Evolutionary conservation across 2,113 vertebrate species (phyloP), one percentile per base, ranked within the genome.

Genomic region (Octodon degus): DNA sequence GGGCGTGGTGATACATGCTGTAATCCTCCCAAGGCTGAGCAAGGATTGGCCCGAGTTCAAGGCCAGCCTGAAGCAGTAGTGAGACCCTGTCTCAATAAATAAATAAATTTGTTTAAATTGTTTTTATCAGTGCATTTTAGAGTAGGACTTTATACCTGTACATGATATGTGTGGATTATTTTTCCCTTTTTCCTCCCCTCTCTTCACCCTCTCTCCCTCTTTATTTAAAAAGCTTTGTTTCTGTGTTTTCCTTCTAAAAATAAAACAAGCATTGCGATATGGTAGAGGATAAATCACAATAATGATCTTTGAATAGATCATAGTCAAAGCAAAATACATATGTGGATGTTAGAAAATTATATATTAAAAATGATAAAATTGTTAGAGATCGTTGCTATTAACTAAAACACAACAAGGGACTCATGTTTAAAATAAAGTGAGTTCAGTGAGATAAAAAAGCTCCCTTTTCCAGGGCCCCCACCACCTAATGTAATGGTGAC

Each of bases 361-460:
- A n/a, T 89, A 30, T 70, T 79, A 60, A 94, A 88, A 74, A 79
- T 76, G 22, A 25, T 94, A 58, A 93, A 74, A 60, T 37, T 81
- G 14, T 89, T 63, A 58, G 50, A 53, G 5, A 65, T 90, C 27
- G 90, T 82, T 96, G 58, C 25, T 81, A n/a, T 58, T 77, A 67
- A 17, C 7, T 19, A 32, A 89, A 94, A 13, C 53, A 94, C 34
- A 92, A 83, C 92, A 92, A 70, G 85, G 58, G 58, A 83, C 53
- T 91, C 19, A 24, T 81, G 20, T 91, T 90, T 95, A 89, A 97
- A 93, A 80, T 86, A 91, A 92, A 92, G 43, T n/a, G 76, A 86
- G 70, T 16, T 53, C 30, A 34, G 47, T 77, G 30, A 30, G 30
- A 40, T 13, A 30, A 30, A 14, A 20, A 72, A 50, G 25, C 43